Evolutionary conservation across 2,113 vertebrate genomes (phyloP), one percentile per base, ranked within the genome.

Genomic region (Coracopsis vasa): DNA sequence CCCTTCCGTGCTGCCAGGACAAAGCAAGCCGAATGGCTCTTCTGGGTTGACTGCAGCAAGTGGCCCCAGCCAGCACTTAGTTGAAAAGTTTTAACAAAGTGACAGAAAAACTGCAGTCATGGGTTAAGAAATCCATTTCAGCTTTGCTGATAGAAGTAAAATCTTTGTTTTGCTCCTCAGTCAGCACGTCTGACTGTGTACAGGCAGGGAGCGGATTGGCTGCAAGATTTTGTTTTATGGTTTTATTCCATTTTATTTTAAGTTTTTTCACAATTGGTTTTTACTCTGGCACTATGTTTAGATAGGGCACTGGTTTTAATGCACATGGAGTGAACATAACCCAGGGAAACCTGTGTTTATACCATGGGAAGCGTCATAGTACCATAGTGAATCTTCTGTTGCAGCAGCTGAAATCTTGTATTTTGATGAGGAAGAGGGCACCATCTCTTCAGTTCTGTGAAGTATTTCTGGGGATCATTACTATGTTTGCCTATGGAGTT

Each of bases 391-490:
- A 39, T 14, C 5, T 77, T 83, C 83, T 60, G 20, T 47, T 61
- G 37, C 5, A 42, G 14, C 11, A 72, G 33, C 33, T 86, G 51
- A 48, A 67, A 51, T 53, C 42, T 74, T 87, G 9, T 65, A 4
- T 77, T 66, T 91, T 92, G 73, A 13, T 78, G 37, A 62, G 11
- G 45, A 19, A 60, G 31, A 44, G 29, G 27, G 10, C 24, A 58
- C 14, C 11, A 11, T 56, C 8, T 4, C 39, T 56, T 65, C 23
- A 47, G 23, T 54, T 54, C 93, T 73, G 44, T 60, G 65, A 60
- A 77, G 80, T 85, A 18, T 90, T 58, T 86, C 56, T 92, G 31
- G 31, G 53, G 44, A 35, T 95, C 53, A 15, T 88, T 92, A 74
- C 47, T 20, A 45, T 87, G 42, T 66, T 93, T 81, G 39, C n/a